Percentiles rank a stretch among this genome's conserved stretches.
Conservation (phyloP, 2,113 vertebrate species). For the Sterrhoptilus dennistouni region DNA sequence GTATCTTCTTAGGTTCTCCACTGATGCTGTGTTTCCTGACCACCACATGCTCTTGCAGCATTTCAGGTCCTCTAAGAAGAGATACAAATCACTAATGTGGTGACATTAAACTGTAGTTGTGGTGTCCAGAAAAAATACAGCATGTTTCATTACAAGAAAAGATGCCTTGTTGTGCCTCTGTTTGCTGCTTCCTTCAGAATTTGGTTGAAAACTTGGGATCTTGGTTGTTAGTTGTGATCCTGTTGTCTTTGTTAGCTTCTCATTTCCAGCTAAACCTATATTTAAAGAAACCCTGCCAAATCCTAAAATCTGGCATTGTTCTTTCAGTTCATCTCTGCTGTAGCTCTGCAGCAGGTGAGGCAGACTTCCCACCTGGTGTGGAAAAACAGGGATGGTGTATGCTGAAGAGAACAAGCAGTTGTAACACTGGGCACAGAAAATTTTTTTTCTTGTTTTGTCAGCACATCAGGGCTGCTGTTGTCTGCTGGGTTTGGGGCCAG, state of each 20-base stretch:
- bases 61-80: not conserved
- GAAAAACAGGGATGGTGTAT: not conserved
- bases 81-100: not conserved
- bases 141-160: not conserved
- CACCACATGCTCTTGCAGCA: not conserved
- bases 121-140: not conserved
- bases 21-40: not conserved
- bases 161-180: not conserved
- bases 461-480: not conserved
- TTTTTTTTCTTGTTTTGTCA: not conserved
- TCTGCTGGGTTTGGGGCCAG: not conserved
- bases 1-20: not conserved
- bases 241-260: not conserved
- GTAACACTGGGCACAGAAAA: not conserved
- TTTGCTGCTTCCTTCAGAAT: not conserved
- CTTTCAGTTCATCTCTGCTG: not conserved
- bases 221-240: not conserved
- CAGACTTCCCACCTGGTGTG: not conserved
- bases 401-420: not conserved
- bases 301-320: too few relatives aligned
- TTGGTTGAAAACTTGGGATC: not conserved
- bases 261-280: not conserved
- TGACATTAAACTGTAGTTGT: not conserved
- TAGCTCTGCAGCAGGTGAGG: not conserved
- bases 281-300: not conserved